Percentiles rank a stretch among this genome's conserved stretches.
Evolutionary conservation across 2,888 invertebrate genomes (phyloP).

Genomic region (Erannis defoliaria): DNA sequence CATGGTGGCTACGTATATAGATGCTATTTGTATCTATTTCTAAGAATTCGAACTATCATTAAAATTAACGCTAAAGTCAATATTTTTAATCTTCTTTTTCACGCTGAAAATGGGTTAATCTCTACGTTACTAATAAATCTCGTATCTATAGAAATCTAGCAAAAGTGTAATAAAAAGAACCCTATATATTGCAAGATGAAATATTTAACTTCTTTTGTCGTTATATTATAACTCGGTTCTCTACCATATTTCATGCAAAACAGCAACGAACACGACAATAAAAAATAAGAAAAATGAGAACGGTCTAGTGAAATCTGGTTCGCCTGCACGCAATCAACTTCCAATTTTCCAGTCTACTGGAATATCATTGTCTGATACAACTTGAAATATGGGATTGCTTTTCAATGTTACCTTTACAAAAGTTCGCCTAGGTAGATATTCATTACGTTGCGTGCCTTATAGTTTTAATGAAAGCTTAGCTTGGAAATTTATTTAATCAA

Average conservation of each 20-base stretch:
- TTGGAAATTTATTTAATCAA: neutral
- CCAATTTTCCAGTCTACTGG: slow-evolving; percentile 27
- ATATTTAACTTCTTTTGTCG: neutral
- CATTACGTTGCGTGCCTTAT: neutral
- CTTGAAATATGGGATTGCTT: slow-evolving; percentile 25
- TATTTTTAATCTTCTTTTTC: no score
- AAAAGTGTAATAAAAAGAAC: no score
- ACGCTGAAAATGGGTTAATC: no score
- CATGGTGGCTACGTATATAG: no score
- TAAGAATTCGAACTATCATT: no score
- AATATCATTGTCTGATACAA: slow-evolving; percentile 27
- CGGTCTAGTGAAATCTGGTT: slow-evolving; percentile 16
- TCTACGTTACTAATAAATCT: no score
- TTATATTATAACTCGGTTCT: neutral
- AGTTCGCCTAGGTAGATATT: neutral
- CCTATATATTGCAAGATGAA: no score
- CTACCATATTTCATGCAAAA: slow-evolving; percentile 12
- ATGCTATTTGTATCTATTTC: no score
- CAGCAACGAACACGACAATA: slow-evolving; percentile 6
- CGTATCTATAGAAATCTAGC: no score
- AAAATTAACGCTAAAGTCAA: no score
- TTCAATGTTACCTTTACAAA: slow-evolving; percentile 3
- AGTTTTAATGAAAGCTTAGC: neutral
- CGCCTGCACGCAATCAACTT: slow-evolving; percentile 33
- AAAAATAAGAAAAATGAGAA: slow-evolving; percentile 15